Percentiles rank a stretch among this genome's conserved stretches.
phyloP scores from a whole-genome alignment of 1,140 invertebrate genomes.

The Bombus impatiens region DNA sequence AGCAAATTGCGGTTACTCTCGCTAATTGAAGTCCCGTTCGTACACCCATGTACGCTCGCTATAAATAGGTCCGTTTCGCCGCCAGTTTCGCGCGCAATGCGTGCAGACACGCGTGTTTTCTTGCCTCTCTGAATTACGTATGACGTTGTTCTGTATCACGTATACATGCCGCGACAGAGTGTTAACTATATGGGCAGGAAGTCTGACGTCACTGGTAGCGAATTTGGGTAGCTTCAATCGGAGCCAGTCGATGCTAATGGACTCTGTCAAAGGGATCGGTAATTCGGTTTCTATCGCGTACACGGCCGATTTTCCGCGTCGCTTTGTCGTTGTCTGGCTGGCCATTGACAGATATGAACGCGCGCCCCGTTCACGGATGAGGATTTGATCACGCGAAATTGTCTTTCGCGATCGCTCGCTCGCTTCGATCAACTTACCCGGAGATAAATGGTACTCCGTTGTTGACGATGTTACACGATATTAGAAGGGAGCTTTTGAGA shows the following conservation, averaged over 20 bases:
- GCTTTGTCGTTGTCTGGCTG: constrained; percentile 3
- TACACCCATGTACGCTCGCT: constrained; percentile 41
- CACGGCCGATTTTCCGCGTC: constrained; percentile 13
- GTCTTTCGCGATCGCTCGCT: not conserved
- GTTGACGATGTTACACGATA: not conserved
- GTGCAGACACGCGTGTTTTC: constrained; percentile 53
- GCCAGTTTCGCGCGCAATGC: constrained; percentile 58
- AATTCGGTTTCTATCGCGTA: constrained; percentile 27
- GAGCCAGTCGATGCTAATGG: constrained; percentile 58
- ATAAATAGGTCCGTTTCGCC: constrained; percentile 67
- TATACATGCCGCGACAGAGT: not conserved
- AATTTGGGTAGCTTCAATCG: constrained; percentile 44
- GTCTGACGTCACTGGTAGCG: constrained; percentile 51
- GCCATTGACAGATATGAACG: not conserved
- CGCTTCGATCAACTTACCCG: no score
- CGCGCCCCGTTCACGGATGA: not conserved
- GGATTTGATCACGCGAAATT: not conserved
- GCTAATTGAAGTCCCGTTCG: constrained; percentile 59
- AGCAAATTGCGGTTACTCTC: constrained; percentile 59
- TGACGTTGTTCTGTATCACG: not conserved
- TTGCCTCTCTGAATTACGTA: not conserved
- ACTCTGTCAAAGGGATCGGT: constrained; percentile 53
- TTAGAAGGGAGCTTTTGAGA: not conserved
- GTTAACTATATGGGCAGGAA: constrained; percentile 13
- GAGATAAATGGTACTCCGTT: not conserved